phyloP scores from a whole-genome alignment of 2,888 invertebrate species.

The Lasioglossum figueresi region DNA sequence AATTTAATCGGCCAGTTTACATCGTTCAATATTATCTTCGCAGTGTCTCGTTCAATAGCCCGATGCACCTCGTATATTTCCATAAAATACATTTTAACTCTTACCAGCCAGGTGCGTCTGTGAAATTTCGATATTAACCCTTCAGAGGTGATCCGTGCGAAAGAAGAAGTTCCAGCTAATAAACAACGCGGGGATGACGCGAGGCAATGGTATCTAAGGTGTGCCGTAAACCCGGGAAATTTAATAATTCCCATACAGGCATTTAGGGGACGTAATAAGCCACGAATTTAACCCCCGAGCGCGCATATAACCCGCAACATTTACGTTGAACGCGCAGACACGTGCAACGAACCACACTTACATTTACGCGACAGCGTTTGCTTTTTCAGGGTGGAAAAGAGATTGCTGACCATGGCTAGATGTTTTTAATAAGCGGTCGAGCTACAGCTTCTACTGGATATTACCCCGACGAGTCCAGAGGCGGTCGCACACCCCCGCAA shows the following conservation, averaged over 20 bases:
- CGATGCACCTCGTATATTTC: too few species aligned
- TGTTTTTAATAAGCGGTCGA: conserved; percentile 82
- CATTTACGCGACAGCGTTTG: conserved; percentile 40
- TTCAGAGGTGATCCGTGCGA: background rate
- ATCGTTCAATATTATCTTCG: background rate
- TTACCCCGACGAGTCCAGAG: conserved; percentile 76
- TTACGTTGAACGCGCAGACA: conserved; percentile 15
- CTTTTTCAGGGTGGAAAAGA: conserved; percentile 64
- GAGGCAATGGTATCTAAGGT: background rate
- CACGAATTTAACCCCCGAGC: conserved; percentile 69
- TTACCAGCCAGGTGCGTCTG: too few species aligned
- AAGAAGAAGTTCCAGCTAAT: background rate
- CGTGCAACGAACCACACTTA: background rate
- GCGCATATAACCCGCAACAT: conserved; percentile 54
- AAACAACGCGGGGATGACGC: background rate
- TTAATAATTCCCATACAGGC: conserved; percentile 70
- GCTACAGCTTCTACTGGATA: conserved; percentile 80
- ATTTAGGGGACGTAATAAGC: conserved; percentile 75
- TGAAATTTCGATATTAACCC: too few species aligned
- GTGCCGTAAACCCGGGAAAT: conserved; percentile 67
- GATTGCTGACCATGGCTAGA: conserved; percentile 72
- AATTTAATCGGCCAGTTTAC: background rate
- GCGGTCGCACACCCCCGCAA: conserved; percentile 42
- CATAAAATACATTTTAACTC: too few species aligned
- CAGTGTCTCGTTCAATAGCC: background rate